Percentiles rank a stretch among this genome's conserved stretches.
Evolutionary conservation across 2,888 invertebrate species (phyloP).

Genomic region (Leptarthrus brevirostris): DNA sequence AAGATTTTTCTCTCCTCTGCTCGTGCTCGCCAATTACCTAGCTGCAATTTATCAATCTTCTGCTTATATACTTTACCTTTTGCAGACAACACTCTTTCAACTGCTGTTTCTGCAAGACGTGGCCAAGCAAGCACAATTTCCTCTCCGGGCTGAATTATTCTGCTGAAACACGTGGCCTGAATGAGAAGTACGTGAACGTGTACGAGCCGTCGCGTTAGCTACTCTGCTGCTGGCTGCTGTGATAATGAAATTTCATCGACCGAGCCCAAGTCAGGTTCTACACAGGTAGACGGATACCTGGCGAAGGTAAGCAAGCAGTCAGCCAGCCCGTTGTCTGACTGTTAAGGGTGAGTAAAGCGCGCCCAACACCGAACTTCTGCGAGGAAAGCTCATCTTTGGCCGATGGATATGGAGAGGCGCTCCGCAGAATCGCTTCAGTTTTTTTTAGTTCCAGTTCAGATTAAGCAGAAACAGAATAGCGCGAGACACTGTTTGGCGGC

Average conservation of each 20-base stretch:
- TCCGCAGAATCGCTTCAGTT: not conserved
- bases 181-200: too few species aligned
- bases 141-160: not conserved
- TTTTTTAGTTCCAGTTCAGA: too few species aligned
- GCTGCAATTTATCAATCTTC: conserved; percentile 44
- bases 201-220: too few species aligned
- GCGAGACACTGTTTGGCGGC: not conserved
- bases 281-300: not conserved
- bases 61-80: not conserved
- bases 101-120: not conserved
- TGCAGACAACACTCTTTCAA: not conserved
- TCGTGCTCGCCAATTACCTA: conserved; percentile 41
- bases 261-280: not conserved
- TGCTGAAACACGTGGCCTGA: conserved; percentile 14
- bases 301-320: too few species aligned
- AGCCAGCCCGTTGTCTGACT: not conserved
- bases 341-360: conserved; percentile 10
- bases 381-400: conserved; percentile 12
- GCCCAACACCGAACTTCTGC: not conserved
- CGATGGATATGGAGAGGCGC: not conserved
- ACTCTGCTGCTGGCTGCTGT: not conserved
- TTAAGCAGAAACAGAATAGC: too few species aligned
- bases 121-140: not conserved
- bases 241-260: not conserved
- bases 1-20: not conserved